Evolutionary conservation across 2,888 invertebrate species (phyloP).

Genomic region (Xestia xanthographa): DNA sequence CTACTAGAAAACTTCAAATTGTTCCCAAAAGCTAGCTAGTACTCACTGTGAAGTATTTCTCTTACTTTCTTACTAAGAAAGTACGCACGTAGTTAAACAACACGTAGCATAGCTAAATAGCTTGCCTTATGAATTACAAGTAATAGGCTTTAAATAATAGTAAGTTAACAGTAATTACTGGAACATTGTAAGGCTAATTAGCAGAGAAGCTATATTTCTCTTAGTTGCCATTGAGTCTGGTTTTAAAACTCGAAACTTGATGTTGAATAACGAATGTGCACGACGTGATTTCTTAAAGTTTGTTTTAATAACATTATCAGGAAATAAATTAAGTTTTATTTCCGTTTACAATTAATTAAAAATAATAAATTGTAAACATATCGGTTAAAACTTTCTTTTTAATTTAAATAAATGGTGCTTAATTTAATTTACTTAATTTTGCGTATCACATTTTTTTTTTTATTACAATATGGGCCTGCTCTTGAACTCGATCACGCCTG

Average conservation of each 20-base stretch:
- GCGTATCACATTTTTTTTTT: no score
- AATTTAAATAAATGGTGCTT: neutral
- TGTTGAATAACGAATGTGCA: neutral
- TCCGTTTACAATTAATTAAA: neutral
- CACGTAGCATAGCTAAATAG: conserved; percentile 19
- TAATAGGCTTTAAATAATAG: conserved; percentile 36
- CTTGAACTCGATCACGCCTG: no score
- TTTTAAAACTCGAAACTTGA: neutral
- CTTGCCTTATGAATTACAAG: conserved; percentile 32
- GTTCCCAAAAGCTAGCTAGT: neutral
- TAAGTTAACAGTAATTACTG: conserved; percentile 18
- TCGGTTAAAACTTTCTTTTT: neutral
- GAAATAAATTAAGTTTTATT: neutral
- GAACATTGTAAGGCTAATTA: conserved; percentile 43
- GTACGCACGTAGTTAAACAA: conserved; percentile 16
- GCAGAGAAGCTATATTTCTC: conserved; percentile 5
- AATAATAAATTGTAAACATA: neutral
- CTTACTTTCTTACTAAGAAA: conserved; percentile 48
- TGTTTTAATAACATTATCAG: neutral
- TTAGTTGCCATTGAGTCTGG: neutral
- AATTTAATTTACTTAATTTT: no score
- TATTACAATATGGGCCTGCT: no score
- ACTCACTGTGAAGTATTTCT: neutral
- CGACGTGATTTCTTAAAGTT: neutral
- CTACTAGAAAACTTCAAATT: neutral